phyloP scores from a whole-genome alignment of 2,113 vertebrate species.

The Progne subis region DNA sequence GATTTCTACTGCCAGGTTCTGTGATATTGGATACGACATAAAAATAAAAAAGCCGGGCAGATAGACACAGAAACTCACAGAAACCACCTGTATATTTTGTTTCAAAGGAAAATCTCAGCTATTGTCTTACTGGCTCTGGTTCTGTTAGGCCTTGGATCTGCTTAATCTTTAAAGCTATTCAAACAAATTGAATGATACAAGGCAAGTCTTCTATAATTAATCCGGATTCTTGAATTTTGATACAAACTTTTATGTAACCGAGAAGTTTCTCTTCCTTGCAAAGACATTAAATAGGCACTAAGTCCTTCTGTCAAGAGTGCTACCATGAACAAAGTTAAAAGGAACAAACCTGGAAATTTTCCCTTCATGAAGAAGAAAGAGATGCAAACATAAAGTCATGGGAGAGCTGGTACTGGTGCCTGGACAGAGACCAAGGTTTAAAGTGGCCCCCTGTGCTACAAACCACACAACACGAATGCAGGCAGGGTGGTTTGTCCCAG shows the following conservation, averaged over 20 bases:
- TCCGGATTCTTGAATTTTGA: slow-evolving; percentile 65
- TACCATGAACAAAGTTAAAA: slow-evolving; percentile 7
- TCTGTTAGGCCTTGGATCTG: slow-evolving; percentile 64
- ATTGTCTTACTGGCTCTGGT: slow-evolving; percentile 66
- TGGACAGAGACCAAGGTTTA: not conserved
- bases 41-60: slow-evolving; percentile 69
- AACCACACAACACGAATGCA: not conserved
- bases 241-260: slow-evolving; percentile 59
- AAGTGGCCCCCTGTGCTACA: not conserved
- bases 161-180: slow-evolving; percentile 70
- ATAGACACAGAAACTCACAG: slow-evolving; percentile 67
- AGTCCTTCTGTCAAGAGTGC: slow-evolving; percentile 43
- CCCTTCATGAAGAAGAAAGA: not conserved
- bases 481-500: not conserved
- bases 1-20: slow-evolving; percentile 69
- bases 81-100: slow-evolving; percentile 78
- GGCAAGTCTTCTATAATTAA: slow-evolving; percentile 53
- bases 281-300: slow-evolving; percentile 41
- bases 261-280: slow-evolving; percentile 55
- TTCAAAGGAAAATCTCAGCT: slow-evolving; percentile 77
- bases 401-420: not conserved
- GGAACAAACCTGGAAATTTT: slow-evolving; percentile 30
- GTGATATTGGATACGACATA: slow-evolving; percentile 74
- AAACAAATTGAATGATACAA: slow-evolving; percentile 52
- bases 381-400: not conserved